Evolutionary conservation across 2,113 vertebrate genomes (phyloP).

Genomic region (Sclerurus mexicanus): DNA sequence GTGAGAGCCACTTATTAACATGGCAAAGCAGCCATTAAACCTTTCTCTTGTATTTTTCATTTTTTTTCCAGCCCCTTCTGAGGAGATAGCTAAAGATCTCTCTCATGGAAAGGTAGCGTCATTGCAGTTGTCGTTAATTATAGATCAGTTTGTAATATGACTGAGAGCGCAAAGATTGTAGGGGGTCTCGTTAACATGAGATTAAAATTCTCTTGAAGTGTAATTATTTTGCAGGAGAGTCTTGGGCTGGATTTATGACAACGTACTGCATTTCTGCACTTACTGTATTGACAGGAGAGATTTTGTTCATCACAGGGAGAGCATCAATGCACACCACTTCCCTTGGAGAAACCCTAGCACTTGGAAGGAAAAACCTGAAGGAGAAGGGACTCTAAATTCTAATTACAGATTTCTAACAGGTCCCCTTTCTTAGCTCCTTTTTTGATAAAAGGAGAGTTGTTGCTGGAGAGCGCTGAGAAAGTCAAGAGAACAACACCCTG

Average conservation of each 20-base stretch:
- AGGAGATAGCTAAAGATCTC: background rate
- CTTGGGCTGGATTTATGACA: slow-evolving; percentile 30
- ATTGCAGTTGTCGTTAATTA: slow-evolving; percentile 70
- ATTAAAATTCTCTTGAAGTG: slow-evolving; percentile 63
- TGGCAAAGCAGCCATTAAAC: background rate
- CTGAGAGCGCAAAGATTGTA: slow-evolving; percentile 57
- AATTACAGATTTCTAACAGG: background rate
- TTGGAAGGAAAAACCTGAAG: background rate
- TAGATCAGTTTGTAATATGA: slow-evolving; percentile 71
- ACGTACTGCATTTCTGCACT: background rate
- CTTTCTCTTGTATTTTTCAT: background rate
- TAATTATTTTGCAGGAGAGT: slow-evolving; percentile 64
- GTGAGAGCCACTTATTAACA: background rate
- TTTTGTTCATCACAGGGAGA: background rate
- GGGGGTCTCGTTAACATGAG: slow-evolving; percentile 66
- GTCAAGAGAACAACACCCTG: background rate
- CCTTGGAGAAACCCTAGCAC: background rate
- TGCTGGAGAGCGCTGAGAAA: background rate
- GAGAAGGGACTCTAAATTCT: background rate
- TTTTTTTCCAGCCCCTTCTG: background rate
- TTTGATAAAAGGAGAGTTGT: background rate
- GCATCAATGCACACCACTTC: background rate
- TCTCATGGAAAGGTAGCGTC: slow-evolving; percentile 29
- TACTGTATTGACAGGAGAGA: background rate
- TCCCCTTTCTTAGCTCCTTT: background rate